Conservation (phyloP, 2,113 vertebrate genomes). For the Nansenia antarctica region DNA sequence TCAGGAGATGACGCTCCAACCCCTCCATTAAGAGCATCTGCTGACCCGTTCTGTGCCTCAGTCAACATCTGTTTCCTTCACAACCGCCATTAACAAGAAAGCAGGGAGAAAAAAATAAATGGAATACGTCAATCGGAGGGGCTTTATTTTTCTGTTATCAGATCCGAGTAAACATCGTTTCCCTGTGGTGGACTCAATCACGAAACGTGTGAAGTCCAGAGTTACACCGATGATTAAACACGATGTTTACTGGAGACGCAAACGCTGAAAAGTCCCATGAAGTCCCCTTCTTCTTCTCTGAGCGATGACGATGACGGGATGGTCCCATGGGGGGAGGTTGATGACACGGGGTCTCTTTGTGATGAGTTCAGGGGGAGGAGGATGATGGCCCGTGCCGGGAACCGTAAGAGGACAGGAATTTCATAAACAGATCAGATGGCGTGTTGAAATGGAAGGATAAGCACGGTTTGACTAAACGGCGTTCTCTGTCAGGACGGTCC, state of each 20-base stretch:
- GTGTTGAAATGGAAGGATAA: slow-evolving; percentile 12
- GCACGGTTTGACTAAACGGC: background rate
- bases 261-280: background rate
- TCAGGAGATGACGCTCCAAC: background rate
- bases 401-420: slow-evolving; percentile 10
- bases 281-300: background rate
- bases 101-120: no score
- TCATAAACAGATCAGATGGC: slow-evolving; percentile 42
- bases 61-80: slow-evolving; percentile 48
- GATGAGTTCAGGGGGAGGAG: slow-evolving; percentile 28
- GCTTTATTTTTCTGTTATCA: slow-evolving; percentile 33
- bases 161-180: slow-evolving; percentile 10
- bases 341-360: background rate
- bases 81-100: slow-evolving; percentile 23
- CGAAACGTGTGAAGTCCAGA: background rate
- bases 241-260: background rate
- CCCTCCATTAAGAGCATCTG: slow-evolving; percentile 49
- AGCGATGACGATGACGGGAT: background rate
- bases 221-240: background rate
- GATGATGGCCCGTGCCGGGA: slow-evolving; percentile 21
- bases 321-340: background rate
- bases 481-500: background rate
- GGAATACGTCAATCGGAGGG: background rate
- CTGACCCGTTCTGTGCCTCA: slow-evolving; percentile 26
- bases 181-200: slow-evolving; percentile 18